Percentiles rank a stretch among this genome's conserved stretches.
phyloP scores from a whole-genome alignment of 2,113 vertebrate genomes.

The Melierax canorus region DNA sequence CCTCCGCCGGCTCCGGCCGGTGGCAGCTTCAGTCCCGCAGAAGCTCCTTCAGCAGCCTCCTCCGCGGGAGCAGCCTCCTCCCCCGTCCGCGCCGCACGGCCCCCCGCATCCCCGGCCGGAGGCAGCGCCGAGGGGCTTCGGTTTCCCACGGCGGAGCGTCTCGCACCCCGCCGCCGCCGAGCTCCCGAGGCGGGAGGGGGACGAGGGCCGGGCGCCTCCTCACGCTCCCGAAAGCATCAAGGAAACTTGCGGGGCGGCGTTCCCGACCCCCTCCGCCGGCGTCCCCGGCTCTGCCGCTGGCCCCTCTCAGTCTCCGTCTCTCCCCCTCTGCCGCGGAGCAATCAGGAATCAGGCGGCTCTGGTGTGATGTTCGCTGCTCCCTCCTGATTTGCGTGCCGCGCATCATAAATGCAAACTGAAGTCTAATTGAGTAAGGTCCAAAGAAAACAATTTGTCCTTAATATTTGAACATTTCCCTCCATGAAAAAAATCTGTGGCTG shows the following conservation, averaged over 20 bases:
- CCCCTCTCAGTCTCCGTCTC: not conserved
- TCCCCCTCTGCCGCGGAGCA: not conserved
- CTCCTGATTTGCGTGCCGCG: not conserved
- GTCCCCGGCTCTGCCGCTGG: not conserved
- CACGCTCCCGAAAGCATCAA: not conserved
- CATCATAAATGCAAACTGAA: not conserved
- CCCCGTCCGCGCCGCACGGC: not conserved
- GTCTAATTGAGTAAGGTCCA: not conserved
- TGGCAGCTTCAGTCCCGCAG: not conserved
- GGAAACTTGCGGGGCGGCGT: slow-evolving; percentile 28
- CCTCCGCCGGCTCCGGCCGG: not conserved
- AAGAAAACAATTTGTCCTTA: not conserved
- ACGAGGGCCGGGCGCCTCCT: not conserved
- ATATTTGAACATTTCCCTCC: not conserved
- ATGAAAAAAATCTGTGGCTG: not conserved
- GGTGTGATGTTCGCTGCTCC: not conserved
- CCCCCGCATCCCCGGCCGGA: not conserved
- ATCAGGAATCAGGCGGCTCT: not conserved
- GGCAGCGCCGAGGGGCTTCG: not conserved
- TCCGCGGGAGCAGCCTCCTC: not conserved
- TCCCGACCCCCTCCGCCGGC: not conserved
- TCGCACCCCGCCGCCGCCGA: not conserved
- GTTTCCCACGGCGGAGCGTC: not conserved
- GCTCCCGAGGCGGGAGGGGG: not conserved
- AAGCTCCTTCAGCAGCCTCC: not conserved